A percentile compares a stretch with the other conserved stretches of the same genome.
phyloP scores from a whole-genome alignment of 2,797 vertebrate genomes.

The Macropus fuliginosus region DNA sequence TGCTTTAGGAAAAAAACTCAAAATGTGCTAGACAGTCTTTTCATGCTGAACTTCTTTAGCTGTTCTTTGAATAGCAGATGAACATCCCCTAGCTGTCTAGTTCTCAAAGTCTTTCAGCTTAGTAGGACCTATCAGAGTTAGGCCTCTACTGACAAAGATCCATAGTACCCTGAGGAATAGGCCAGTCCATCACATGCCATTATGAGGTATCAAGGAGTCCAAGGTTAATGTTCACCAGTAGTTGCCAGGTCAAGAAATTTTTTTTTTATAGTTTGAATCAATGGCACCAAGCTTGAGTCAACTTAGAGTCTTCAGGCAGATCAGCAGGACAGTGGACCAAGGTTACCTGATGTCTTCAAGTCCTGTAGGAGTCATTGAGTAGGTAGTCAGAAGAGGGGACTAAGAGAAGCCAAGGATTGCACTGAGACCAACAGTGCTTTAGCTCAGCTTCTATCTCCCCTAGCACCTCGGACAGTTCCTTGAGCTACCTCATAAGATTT shows the following conservation, averaged over 20 bases:
- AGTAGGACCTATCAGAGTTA: not conserved
- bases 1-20: not conserved
- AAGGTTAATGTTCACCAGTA: not conserved
- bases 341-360: not conserved
- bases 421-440: not conserved
- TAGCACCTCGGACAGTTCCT: not conserved
- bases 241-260: not conserved
- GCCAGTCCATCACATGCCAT: not conserved
- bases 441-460: not conserved
- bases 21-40: not conserved
- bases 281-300: not conserved
- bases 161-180: not conserved
- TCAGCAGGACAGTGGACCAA: not conserved
- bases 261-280: not conserved
- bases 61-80: not conserved
- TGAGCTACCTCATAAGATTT: not conserved
- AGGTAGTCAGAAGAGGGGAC: not conserved
- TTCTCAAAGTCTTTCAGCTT: not conserved
- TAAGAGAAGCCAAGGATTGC: not conserved
- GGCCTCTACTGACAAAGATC: not conserved
- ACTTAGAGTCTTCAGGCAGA: not conserved
- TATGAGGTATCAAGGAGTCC: not conserved
- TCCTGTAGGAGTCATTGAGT: not conserved
- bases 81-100: not conserved
- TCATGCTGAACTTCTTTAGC: not conserved